These are phyloP conservation scores for Heliothis virescens DNA, from an alignment of 1,140 invertebrate species.

Conservation along the genomic window DNA sequence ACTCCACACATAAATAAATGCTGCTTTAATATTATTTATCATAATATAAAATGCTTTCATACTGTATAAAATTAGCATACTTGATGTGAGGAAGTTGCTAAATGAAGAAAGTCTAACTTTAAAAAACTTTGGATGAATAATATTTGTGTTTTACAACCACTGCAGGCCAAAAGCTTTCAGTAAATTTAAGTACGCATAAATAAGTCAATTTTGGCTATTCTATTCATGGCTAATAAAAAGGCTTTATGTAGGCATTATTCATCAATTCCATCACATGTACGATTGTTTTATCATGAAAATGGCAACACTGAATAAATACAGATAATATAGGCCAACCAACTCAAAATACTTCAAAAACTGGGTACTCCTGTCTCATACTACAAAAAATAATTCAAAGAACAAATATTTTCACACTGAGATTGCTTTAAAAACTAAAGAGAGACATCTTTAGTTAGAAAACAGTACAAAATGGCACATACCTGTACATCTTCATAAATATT, in stretches of 20 bases:
- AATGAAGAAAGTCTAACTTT: no score
- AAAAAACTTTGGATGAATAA: no score
- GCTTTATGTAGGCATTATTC: background rate
- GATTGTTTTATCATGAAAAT: background rate
- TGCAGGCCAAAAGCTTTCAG: background rate
- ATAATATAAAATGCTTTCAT: constrained; percentile 45
- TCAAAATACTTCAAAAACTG: background rate
- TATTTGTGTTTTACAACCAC: background rate
- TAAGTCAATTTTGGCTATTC: background rate
- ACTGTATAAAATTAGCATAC: constrained; percentile 34
- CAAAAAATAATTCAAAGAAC: background rate
- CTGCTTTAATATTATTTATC: constrained; percentile 27
- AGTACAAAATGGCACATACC: constrained; percentile 30
- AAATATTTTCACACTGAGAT: constrained; percentile 25
- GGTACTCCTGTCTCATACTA: background rate
- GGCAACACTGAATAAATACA: constrained; percentile 31
- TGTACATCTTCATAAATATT: constrained; percentile 1
- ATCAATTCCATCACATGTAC: background rate
- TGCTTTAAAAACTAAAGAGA: constrained; percentile 19
- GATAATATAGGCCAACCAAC: constrained; percentile 8
- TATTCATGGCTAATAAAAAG: no score
- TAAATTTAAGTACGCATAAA: constrained; percentile 25
- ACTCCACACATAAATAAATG: constrained; percentile 47
- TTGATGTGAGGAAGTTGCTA: background rate
- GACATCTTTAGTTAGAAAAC: background rate